phyloP scores from a whole-genome alignment of 2,797 vertebrate genomes.

The Sebastes taczanowskii region DNA sequence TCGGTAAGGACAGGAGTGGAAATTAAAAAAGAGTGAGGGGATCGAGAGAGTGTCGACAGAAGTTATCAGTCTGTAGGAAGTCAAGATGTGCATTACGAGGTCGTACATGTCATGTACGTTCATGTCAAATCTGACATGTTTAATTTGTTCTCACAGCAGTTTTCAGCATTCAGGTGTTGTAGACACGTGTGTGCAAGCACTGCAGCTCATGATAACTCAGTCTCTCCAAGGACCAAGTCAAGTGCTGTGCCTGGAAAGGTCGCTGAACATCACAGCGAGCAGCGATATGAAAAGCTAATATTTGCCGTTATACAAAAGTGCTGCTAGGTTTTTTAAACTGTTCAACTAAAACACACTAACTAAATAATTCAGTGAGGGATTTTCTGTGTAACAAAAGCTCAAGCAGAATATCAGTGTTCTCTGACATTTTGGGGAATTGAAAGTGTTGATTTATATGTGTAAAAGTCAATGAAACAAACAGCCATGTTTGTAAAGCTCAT shows the following conservation, averaged over 20 bases:
- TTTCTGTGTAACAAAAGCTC: constrained; percentile 11
- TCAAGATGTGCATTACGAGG: background rate
- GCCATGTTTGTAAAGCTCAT: constrained; percentile 43
- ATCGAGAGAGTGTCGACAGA: background rate
- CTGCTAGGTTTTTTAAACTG: constrained; percentile 19
- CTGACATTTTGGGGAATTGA: constrained; percentile 25
- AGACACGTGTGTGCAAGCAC: background rate
- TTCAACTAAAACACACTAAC: constrained; percentile 16
- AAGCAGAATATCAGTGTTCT: constrained; percentile 17
- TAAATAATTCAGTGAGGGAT: constrained; percentile 38
- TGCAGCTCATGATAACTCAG: background rate
- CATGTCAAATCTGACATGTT: background rate
- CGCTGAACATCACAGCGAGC: constrained; percentile 2
- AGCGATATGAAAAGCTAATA: constrained; percentile 29
- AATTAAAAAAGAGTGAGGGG: background rate
- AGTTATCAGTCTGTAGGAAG: background rate
- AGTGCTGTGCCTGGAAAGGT: background rate
- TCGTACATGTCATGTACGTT: background rate
- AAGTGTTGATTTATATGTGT: constrained; percentile 45
- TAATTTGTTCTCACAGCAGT: background rate
- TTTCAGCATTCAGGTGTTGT: background rate
- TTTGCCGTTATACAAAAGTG: constrained; percentile 29
- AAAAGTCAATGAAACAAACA: constrained; percentile 46
- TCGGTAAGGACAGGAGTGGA: background rate
- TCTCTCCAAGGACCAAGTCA: background rate